A percentile compares a stretch with the other conserved stretches of the same genome.
These are phyloP conservation scores for Slavum lentiscoides DNA, from an alignment of 2,888 invertebrate species.

Conservation along the genomic window DNA sequence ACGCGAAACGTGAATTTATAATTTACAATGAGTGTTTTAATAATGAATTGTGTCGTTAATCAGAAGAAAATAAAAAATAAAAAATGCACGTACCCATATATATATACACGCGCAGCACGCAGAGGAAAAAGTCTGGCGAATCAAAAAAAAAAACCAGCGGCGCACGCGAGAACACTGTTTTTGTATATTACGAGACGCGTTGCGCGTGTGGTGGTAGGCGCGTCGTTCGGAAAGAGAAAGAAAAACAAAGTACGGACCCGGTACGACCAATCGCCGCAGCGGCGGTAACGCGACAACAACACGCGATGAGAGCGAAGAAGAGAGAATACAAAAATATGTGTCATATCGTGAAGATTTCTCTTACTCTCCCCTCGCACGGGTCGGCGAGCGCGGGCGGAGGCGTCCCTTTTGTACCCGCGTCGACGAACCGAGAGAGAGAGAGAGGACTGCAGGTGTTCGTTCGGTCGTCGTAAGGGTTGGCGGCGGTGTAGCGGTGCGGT, in stretches of 20 bases:
- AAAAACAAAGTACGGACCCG: slow-evolving; percentile 5
- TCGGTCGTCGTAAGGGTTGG: slow-evolving; percentile 10
- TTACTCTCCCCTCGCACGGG: neutral
- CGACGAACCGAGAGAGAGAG: too few relatives aligned
- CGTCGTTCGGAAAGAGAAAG: too few relatives aligned
- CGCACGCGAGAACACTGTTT: neutral
- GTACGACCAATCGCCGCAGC: neutral
- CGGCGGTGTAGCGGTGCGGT: slow-evolving; percentile 13
- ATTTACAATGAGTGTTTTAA: neutral
- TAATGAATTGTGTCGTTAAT: neutral
- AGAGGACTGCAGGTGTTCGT: slow-evolving; percentile 32
- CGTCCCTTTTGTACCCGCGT: slow-evolving; percentile 38
- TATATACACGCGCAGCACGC: too few relatives aligned
- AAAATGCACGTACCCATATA: slow-evolving; percentile 18
- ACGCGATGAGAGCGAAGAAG: neutral
- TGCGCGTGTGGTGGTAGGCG: too few relatives aligned
- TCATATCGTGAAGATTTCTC: slow-evolving; percentile 28
- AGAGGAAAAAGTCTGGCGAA: neutral
- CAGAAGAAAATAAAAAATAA: neutral
- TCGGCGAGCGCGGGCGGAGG: slow-evolving; percentile 3
- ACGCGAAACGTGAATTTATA: neutral
- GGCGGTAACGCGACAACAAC: neutral
- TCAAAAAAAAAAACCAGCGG: neutral
- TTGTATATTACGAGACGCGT: neutral
- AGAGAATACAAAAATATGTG: slow-evolving; percentile 15